Evolutionary conservation across 2,797 vertebrate species (phyloP), one percentile per base, ranked within the genome.

Genomic region (Acipenser ruthenus): DNA sequence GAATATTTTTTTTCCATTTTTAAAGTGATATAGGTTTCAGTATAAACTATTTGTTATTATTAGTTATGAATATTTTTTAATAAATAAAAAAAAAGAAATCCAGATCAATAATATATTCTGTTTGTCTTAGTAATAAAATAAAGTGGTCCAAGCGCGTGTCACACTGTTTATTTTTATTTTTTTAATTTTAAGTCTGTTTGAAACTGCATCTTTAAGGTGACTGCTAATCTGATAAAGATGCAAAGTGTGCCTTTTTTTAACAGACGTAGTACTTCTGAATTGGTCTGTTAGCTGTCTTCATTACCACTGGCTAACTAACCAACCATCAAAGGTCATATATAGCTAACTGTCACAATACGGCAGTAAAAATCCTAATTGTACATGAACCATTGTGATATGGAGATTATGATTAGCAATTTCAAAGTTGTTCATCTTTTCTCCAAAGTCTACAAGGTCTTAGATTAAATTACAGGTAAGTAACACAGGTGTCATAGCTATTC

Each of bases 361-460:
- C 85, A 85, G 85, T 87, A 87, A 87, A 87, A 87, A 82, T 82
- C 83, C 84, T 87, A 87, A 87, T 87, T 87, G 85, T 87, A 85
- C 82, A 79, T 82, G 83, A 87, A 87, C 85, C 84, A 86, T 84
- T 86, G 84, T 86, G 82, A 87, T 83, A 83, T 86, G 84, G 84
- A 84, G 84, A 87, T 85, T 83, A 79, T 86, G 83, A 86, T 86
- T 86, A 37, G 60, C n/a, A 18, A 62, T 62, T 62, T 62, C 55
- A 58, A 7, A 15, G 55, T 11, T 58, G 15, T 53, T 53, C 8
- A 53, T 55, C 12, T 58, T 58, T 58, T 58, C 55, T 58, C 55
- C 11, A 58, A 58, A n/a, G 55, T 58, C 55, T 58, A 58, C 55
- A n/a, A 58, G 55, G 55, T 58, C 55, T 58, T 58, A 58, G 55